Percentiles rank a stretch among this genome's conserved stretches.
phyloP scores from a whole-genome alignment of 1,140 invertebrate species.

The Coptotermes formosanus region DNA sequence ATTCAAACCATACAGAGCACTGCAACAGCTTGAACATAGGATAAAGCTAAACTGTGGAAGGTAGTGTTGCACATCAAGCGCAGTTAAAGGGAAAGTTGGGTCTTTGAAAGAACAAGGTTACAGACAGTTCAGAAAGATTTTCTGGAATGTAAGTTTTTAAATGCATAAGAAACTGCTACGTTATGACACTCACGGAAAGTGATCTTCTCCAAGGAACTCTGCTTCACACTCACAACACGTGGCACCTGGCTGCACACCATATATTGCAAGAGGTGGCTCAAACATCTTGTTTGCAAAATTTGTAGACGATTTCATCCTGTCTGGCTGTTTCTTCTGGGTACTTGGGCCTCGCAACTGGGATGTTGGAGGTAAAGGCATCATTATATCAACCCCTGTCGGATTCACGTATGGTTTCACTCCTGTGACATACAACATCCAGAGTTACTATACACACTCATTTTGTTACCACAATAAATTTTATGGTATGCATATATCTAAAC shows the following conservation, averaged over 20 bases:
- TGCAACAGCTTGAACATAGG: no score
- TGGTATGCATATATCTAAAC: no score
- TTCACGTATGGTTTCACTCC: conserved; percentile 25
- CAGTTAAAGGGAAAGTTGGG: no score
- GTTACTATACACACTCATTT: background rate
- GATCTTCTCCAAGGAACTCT: conserved; percentile 60
- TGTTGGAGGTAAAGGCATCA: background rate
- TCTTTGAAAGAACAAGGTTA: no score
- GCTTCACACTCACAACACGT: conserved; percentile 69
- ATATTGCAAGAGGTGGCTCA: conserved; percentile 2
- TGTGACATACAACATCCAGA: background rate
- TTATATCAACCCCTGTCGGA: background rate
- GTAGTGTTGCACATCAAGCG: no score
- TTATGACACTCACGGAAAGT: conserved; percentile 62
- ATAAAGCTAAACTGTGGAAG: no score
- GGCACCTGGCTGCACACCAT: conserved; percentile 25
- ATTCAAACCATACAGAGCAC: no score
- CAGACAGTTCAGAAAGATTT: no score
- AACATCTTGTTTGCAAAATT: background rate
- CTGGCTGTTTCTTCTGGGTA: background rate
- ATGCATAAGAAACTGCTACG: conserved; percentile 24
- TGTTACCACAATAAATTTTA: background rate
- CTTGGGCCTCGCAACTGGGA: background rate
- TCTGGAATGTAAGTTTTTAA: background rate
- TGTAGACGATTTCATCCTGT: background rate